Percentiles rank a stretch among this genome's conserved stretches.
phyloP scores from a whole-genome alignment of 2,113 vertebrate genomes.

The Phainopepla nitens region DNA sequence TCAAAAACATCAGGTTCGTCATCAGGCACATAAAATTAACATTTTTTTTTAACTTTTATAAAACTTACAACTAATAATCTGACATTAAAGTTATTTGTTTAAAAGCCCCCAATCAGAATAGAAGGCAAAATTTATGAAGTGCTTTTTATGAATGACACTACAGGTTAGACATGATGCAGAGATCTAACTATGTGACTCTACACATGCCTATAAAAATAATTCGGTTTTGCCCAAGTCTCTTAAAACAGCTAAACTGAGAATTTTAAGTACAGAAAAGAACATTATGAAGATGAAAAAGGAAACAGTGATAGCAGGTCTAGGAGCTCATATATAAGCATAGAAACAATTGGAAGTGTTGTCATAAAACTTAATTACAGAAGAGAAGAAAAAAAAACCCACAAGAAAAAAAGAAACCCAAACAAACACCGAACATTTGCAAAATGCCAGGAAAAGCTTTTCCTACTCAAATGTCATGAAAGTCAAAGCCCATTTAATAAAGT shows the following conservation, averaged over 20 bases:
- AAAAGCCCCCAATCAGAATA: not conserved
- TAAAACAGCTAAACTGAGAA: not conserved
- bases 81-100: not conserved
- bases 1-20: not conserved
- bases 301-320: not conserved
- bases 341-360: not conserved
- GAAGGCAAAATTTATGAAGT: not conserved
- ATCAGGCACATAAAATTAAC: not conserved
- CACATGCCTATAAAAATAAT: not conserved
- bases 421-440: not conserved
- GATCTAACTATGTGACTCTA: not conserved
- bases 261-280: not conserved
- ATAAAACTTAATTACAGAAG: not conserved
- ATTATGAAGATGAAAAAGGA: not conserved
- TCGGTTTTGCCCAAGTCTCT: not conserved
- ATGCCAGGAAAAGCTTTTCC: not conserved
- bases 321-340: not conserved
- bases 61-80: not conserved
- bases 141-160: not conserved
- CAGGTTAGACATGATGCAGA: not conserved
- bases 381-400: no score
- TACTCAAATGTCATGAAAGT: not conserved
- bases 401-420: not conserved
- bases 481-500: not conserved
- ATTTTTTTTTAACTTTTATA: not conserved